Evolutionary conservation across 2,113 vertebrate species (phyloP), one percentile per base, ranked within the genome.

Genomic region (Chloroceryle aenea): DNA sequence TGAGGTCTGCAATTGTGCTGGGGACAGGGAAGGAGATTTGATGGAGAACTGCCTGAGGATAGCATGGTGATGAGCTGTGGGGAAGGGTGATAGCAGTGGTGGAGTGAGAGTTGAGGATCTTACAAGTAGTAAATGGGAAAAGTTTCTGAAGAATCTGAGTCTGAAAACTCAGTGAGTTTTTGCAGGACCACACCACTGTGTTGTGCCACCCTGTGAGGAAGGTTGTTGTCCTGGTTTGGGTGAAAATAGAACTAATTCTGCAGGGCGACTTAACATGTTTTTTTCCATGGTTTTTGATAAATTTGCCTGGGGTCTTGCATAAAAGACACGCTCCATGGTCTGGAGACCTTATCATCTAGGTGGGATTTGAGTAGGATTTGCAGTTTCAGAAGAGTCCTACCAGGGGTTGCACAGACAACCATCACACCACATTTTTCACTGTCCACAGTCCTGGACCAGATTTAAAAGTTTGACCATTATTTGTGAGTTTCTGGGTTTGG

Each of bases 301-400:
- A 11, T 56, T 84, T 81, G 2, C 26, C 32, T 40, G 16, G 8
- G 3, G 5, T 67, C 38, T 78, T 89, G 32, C 30, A 53, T 74
- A 58, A 81, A 94, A 80, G 6, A 26, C 15, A 27, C 11, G 1
- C 5, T 86, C 38, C 22, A 1, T 64, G 34, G 20, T 71, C 73
- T 85, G 73, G 36, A 89, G 55, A 52, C 27, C 66, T 94, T 87
- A 91, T 74, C 52, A n/a, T 56, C 30, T 89, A 48, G 52, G 21
- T 61, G 53, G 47, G 53, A 96, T 95, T 77, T 86, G 25, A 77
- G 45, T n/a, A 18, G 47, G 45, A 78, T 68, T 78, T 95, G 56
- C 18, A 15, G 20, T 84, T 92, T 89, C 62, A 87, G 66, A 12
- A 67, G 4, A 59, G 4, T 50, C n/a, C 50, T 74, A 52, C 25